These are phyloP conservation scores for Naja naja DNA, from an alignment of 2,113 vertebrate species.

Conservation along the genomic window DNA sequence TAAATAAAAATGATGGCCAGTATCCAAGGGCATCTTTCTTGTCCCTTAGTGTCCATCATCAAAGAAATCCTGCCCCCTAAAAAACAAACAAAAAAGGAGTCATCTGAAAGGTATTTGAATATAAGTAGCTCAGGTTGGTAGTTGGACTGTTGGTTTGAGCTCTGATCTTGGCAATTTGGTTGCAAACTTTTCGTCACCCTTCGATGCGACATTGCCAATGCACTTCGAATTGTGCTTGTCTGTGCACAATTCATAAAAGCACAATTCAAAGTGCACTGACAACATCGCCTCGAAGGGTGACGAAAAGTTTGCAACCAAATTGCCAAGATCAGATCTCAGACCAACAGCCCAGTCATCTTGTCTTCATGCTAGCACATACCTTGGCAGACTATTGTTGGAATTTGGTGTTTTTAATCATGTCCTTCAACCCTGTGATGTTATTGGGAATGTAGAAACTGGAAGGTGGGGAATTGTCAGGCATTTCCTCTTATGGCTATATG, in stretches of 20 bases:
- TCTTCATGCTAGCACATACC: not conserved
- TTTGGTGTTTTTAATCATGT: not conserved
- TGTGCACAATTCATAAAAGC: too few species aligned
- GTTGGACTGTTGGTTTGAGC: too few species aligned
- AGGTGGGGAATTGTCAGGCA: not conserved
- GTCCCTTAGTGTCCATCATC: not conserved
- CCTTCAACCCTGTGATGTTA: not conserved
- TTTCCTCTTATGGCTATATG: not conserved
- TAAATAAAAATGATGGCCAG: not conserved
- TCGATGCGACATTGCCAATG: too few species aligned
- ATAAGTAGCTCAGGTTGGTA: too few species aligned
- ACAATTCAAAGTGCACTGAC: too few species aligned
- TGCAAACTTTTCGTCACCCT: too few species aligned
- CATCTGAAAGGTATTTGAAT: too few species aligned
- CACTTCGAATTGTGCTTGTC: too few species aligned
- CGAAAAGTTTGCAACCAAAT: too few species aligned
- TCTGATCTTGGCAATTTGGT: too few species aligned
- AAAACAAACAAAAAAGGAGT: not conserved
- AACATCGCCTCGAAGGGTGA: too few species aligned
- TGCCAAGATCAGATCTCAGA: too few species aligned
- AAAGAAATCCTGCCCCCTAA: not conserved
- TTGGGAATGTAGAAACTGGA: not conserved
- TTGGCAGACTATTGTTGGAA: not conserved
- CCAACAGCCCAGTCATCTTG: not conserved
- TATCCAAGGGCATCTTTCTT: not conserved